phyloP scores from a whole-genome alignment of 2,888 invertebrate genomes.

The Epistrophella euchroma region DNA sequence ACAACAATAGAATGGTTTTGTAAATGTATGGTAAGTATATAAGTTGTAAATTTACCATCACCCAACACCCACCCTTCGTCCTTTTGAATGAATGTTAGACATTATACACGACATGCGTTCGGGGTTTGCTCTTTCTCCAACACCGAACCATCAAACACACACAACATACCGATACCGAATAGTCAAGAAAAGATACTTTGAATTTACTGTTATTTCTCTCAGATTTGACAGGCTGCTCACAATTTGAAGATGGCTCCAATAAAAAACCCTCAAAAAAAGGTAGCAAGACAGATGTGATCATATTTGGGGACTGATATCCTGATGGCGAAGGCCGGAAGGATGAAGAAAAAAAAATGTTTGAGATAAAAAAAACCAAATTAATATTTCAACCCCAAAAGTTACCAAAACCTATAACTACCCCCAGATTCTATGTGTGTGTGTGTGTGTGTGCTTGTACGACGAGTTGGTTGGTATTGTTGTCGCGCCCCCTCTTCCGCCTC shows the following conservation, averaged over 20 bases:
- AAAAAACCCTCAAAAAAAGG: constrained; percentile 38
- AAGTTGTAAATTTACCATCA: constrained; percentile 56
- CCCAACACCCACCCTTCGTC: not conserved
- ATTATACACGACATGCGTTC: not conserved
- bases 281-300: constrained; percentile 60
- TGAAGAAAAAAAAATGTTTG: constrained; percentile 19
- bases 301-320: constrained; percentile 18
- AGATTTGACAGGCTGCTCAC: constrained; percentile 64
- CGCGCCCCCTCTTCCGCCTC: not conserved
- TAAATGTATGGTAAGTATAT: constrained; percentile 31
- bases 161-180: not conserved
- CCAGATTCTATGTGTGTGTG: not conserved
- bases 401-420: constrained; percentile 11
- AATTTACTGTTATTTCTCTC: constrained; percentile 68
- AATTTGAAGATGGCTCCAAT: constrained; percentile 38
- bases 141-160: not conserved
- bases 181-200: constrained; percentile 31
- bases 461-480: not conserved
- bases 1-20: constrained; percentile 31
- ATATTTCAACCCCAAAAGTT: constrained; percentile 67
- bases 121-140: not conserved
- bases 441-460: not conserved
- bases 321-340: constrained; percentile 14
- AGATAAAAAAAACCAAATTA: constrained; percentile 61
- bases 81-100: constrained; percentile 18